phyloP scores from a whole-genome alignment of 2,888 invertebrate species.

The Synergus gifuensis region DNA sequence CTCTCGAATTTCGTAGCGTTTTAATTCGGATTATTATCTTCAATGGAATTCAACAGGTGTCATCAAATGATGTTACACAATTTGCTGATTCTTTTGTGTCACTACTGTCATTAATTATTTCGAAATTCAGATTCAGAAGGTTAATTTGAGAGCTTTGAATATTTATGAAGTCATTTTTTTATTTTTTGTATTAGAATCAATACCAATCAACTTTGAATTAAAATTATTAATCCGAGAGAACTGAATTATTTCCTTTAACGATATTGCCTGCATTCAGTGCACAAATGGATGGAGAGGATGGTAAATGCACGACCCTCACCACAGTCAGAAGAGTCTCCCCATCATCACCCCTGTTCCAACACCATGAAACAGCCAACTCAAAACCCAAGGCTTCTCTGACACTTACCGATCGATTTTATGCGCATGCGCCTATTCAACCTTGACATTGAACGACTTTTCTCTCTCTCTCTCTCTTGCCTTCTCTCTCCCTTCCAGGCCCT shows the following conservation, averaged over 20 bases:
- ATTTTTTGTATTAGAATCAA: background rate
- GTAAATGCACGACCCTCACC: background rate
- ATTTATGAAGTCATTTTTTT: background rate
- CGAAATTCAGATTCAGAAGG: too few species aligned
- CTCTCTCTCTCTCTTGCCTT: conserved; percentile 46
- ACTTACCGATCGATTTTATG: conserved; percentile 51
- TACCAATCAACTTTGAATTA: background rate
- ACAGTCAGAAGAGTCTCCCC: background rate
- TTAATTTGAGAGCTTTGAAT: too few species aligned
- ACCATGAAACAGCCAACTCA: conserved; percentile 11
- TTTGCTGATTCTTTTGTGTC: too few species aligned
- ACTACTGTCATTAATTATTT: too few species aligned
- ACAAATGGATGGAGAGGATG: background rate
- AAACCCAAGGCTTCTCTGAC: conserved; percentile 23
- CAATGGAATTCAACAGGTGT: too few species aligned
- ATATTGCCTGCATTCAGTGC: background rate
- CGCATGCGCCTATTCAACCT: conserved; percentile 70
- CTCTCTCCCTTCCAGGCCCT: background rate
- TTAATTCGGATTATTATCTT: too few species aligned
- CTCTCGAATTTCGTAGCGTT: too few species aligned
- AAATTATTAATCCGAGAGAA: background rate
- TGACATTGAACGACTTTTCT: conserved; percentile 69
- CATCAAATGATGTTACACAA: too few species aligned
- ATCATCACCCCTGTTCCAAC: conserved; percentile 35
- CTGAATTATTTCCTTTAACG: background rate